Evolutionary conservation across 2,888 invertebrate species (phyloP).

Genomic region (Philereme vetulata): DNA sequence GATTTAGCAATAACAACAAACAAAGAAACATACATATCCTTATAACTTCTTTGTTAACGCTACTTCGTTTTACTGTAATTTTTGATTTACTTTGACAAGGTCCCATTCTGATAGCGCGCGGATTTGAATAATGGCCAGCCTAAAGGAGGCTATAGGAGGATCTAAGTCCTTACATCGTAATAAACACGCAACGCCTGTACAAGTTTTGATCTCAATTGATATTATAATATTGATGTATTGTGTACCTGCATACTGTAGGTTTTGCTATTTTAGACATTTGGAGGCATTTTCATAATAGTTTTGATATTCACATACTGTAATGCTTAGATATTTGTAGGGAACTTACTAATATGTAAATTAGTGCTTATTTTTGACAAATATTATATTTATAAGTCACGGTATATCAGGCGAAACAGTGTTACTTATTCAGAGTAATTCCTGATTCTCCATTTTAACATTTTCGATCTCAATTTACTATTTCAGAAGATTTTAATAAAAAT

Average conservation of each 20-base stretch:
- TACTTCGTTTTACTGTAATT: too few relatives aligned
- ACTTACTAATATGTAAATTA: constrained; percentile 16
- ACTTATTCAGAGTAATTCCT: background rate
- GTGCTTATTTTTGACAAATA: constrained; percentile 25
- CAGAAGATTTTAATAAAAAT: background rate
- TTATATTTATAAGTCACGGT: constrained; percentile 12
- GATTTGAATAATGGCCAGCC: too few relatives aligned
- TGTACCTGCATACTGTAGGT: constrained; percentile 36
- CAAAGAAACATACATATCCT: too few relatives aligned
- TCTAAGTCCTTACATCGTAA: background rate
- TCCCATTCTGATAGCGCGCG: background rate
- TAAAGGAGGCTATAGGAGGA: background rate
- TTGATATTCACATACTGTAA: constrained; percentile 39
- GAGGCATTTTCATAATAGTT: constrained; percentile 36
- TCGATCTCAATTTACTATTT: constrained; percentile 6
- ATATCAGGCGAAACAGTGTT: constrained; percentile 9
- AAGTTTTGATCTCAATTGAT: constrained; percentile 48
- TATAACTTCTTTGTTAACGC: too few relatives aligned
- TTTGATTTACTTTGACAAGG: too few relatives aligned
- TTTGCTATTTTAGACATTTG: constrained; percentile 25
- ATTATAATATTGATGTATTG: constrained; percentile 5
- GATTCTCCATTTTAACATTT: constrained; percentile 11
- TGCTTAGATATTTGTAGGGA: constrained; percentile 27
- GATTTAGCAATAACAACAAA: too few relatives aligned
- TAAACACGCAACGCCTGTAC: constrained; percentile 53